Base-by-base conservation (phyloP, 2,888 invertebrate species). In the Octodonta nipae region DNA sequence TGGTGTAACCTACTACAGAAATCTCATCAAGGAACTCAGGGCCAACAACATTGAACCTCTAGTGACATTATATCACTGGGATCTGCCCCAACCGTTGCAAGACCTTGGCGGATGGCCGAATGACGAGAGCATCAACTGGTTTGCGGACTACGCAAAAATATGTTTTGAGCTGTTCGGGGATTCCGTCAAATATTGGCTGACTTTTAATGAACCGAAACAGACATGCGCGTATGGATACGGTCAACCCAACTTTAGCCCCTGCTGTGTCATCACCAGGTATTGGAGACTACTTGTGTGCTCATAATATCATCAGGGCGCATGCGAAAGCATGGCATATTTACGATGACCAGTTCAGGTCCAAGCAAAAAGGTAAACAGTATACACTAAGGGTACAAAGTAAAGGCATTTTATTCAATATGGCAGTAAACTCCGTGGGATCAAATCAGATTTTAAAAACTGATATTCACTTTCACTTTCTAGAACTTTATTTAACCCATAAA, bases 101-200 rank as follows among this genome's bases (percentile, higher is more conserved):
- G 67, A 71, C 26, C 52, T 73, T 2, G 75, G 75, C 0, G 76
- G 75, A 0, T 75, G 73, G 73, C 65, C 70, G 17, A 75, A 75
- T 48, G 12, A 24, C 3, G 15, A 20, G 6, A 15, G 28, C 12
- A 14, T 33, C n/a, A 11, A 33, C 3, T 22, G 20, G 14, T 22
- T 22, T 8, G 28, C 12, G 3, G 26, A 26, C 10, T 26, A 26
- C 26, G 26, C 26, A 3, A 61, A 66, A 36, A 26, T 72, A 2
- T 66, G 69, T 53, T 73, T 66, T 52, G 58, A 60, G 38, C 27
- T 41, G 2, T 57, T 54, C 35, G 56, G 54, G 1, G 49, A 52
- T 31, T 36, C 51, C n/a, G 63, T 64, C 4, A 59, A 65, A 41
- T 50, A 50, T 22, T 71, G 70, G 70, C 60, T 68, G 3, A 70